Evolutionary conservation across 2,888 invertebrate species (phyloP), one percentile per base, ranked within the genome.

Genomic region (Amaurobius ferox): DNA sequence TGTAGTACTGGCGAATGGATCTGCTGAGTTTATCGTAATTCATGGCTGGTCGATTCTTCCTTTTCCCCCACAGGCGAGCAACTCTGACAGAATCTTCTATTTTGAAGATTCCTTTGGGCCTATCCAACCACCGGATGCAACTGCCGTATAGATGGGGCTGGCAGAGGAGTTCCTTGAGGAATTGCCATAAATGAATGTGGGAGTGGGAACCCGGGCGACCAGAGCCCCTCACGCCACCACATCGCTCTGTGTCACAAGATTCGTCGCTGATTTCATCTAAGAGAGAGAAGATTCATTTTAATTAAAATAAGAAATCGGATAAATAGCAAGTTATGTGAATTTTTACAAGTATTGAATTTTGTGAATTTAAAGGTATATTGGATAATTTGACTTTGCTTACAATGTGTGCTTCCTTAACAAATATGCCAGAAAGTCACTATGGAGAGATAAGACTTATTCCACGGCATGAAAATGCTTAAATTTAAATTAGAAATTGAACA

Each of bases 1-100:
- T 98, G 94, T 99, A 99, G 93, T 98, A 98, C 92, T 99, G 99
- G 73, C 99, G 93, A 91, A 99, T 98, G 89, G 98, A 98, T 79
- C 99, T 94, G 88, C 98, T 98, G 70, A 99, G 93, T 92, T 99
- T 99, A 93, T 99, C 99, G 93, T 99, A 99, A 93, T 99, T 99
- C 99, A 99, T 99, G 32, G 98, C 98, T 0, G 98, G 98, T 11
- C 99, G 94, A 93, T 99, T 99, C 92, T 99, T 99, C 89, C 99
- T 94, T 90, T 96, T 95, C 87, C 99, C 99, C 99, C 99, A 99
- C 77, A 98, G 94, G 89, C 96, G 94, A n/a, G 99, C 99, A 74
- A 99, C 98, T 89, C 96, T 94, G 32, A 98, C 97, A 13, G 98
- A 98, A 92, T 99, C 98, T 92, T 99, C 99, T 91, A 99, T 99